Evolutionary conservation across 2,888 invertebrate genomes (phyloP).

Genomic region (Euproctis similis): DNA sequence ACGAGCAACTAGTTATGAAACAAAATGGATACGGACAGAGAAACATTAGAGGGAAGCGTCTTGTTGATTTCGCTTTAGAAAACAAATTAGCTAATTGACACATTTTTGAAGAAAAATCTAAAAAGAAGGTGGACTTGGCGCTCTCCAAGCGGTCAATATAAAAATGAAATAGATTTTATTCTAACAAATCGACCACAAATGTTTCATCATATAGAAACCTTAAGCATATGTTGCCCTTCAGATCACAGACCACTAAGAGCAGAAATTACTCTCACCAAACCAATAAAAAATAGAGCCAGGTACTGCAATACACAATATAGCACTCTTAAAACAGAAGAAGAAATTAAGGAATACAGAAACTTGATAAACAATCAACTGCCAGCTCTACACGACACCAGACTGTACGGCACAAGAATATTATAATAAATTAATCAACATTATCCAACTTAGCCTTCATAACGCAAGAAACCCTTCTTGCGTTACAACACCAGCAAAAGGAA

Average conservation of each 20-base stretch:
- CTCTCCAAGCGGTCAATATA: no score
- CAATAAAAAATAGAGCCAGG: background rate
- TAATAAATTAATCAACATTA: no score
- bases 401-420: no score
- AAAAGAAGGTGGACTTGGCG: no score
- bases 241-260: background rate
- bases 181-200: background rate
- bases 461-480: no score
- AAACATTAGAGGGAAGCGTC: conserved; percentile 19
- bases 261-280: background rate
- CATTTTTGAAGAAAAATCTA: background rate
- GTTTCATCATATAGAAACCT: background rate
- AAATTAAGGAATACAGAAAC: no score
- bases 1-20: conserved; percentile 13
- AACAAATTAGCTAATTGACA: background rate
- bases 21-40: conserved; percentile 14
- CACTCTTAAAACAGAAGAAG: no score
- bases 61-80: conserved; percentile 16
- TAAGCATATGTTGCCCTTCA: background rate
- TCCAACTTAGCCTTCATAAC: no score
- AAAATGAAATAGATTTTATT: conserved; percentile 1
- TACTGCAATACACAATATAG: no score
- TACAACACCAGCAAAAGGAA: no score
- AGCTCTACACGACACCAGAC: no score
- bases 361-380: no score